These are phyloP conservation scores for Cyrtodaria siliqua DNA, from an alignment of 2,888 invertebrate genomes.

Conservation along the genomic window DNA sequence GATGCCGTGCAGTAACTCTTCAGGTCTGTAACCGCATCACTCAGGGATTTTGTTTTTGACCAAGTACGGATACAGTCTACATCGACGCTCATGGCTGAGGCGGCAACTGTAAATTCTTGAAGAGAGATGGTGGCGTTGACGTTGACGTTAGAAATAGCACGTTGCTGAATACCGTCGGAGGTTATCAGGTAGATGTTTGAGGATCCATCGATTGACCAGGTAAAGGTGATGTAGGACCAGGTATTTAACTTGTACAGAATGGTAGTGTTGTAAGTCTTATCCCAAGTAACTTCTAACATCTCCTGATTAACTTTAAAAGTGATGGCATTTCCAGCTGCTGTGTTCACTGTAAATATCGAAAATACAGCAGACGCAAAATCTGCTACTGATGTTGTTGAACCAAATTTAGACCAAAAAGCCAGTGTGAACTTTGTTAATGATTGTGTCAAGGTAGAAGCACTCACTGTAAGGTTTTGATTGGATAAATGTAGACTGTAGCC, in stretches of 20 bases:
- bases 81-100: constrained; percentile 36
- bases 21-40: constrained; percentile 52
- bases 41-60: constrained; percentile 56
- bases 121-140: constrained; percentile 21
- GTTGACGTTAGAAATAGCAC: neutral
- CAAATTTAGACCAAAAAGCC: constrained; percentile 31
- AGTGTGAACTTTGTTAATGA: constrained; percentile 19
- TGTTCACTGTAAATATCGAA: constrained; percentile 4
- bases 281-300: constrained; percentile 43
- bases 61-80: constrained; percentile 68
- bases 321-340: constrained; percentile 11
- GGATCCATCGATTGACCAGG: constrained; percentile 42
- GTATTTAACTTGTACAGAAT: constrained; percentile 22
- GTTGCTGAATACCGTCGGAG: constrained; percentile 12
- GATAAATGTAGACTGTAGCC: constrained; percentile 62
- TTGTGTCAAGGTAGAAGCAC: constrained; percentile 23
- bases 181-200: constrained; percentile 47
- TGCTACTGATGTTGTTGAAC: constrained; percentile 17
- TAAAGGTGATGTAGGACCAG: constrained; percentile 52
- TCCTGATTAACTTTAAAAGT: constrained; percentile 39
- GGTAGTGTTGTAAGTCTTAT: constrained; percentile 34
- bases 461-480: constrained; percentile 12
- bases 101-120: constrained; percentile 23
- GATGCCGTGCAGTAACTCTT: constrained; percentile 40
- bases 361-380: constrained; percentile 11